Evolutionary conservation across 2,797 vertebrate species (phyloP).

Genomic region (Syngnathus rostellatus): DNA sequence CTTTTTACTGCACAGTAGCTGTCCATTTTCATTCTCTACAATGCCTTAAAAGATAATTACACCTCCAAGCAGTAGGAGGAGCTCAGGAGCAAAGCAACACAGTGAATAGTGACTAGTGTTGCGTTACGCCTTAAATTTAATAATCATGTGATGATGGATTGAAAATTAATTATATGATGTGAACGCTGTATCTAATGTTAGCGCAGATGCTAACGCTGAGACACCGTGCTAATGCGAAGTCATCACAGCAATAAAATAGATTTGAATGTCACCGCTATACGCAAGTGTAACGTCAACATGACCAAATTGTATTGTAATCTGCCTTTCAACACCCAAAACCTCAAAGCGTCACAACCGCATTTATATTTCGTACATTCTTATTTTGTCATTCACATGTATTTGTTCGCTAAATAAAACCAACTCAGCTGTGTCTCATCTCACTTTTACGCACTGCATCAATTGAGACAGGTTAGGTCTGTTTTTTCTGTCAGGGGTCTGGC

Average conservation of each 20-base stretch:
- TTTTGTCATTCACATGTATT: not conserved
- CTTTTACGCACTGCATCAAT: not conserved
- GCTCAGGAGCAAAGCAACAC: not conserved
- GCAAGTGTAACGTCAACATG: not conserved
- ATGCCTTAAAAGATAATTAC: not conserved
- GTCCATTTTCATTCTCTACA: too few species aligned
- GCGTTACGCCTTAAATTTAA: too few species aligned
- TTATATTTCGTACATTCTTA: not conserved
- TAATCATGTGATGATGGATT: not conserved
- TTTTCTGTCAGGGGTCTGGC: slow-evolving; percentile 37
- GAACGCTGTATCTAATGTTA: not conserved
- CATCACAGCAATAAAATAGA: not conserved
- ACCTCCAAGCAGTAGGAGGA: not conserved
- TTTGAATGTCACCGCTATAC: not conserved
- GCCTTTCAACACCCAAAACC: not conserved
- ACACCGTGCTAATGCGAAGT: not conserved
- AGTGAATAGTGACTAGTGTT: not conserved
- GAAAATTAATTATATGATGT: not conserved
- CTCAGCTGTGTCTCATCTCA: not conserved
- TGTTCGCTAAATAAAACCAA: not conserved
- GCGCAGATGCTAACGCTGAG: not conserved
- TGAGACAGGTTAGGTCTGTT: not conserved
- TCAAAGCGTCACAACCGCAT: not conserved
- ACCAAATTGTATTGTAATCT: not conserved
- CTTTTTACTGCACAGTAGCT: too few species aligned